Evolutionary conservation across 2,797 vertebrate genomes (phyloP).

Genomic region (Pteropus rufus): DNA sequence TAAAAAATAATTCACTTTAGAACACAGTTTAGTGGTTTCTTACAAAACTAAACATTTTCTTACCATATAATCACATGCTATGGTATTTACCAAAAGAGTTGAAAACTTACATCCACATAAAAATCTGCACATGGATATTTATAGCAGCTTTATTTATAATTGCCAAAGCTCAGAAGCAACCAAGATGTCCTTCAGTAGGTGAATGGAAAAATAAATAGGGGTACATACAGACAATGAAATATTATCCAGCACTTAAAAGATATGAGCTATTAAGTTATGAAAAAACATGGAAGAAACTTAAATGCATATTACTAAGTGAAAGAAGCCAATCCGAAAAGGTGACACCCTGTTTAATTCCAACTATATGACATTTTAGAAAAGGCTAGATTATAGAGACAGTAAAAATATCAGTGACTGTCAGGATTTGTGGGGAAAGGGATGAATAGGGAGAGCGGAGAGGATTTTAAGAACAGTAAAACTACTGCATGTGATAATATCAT

Average conservation of each 20-base stretch:
- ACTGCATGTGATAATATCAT: background rate
- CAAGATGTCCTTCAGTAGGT: background rate
- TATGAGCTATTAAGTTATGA: background rate
- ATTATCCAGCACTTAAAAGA: background rate
- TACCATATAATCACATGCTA: background rate
- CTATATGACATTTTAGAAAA: background rate
- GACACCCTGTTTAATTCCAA: background rate
- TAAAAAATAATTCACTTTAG: background rate
- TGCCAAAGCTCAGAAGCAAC: background rate
- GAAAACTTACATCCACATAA: background rate
- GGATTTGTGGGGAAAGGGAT: background rate
- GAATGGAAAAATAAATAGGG: background rate
- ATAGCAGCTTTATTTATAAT: background rate
- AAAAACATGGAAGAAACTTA: background rate
- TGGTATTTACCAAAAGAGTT: background rate
- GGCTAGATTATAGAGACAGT: background rate
- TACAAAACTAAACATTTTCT: background rate
- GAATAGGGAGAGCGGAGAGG: background rate
- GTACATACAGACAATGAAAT: background rate
- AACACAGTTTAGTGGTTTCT: background rate
- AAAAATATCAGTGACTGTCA: background rate
- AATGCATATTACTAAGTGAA: background rate
- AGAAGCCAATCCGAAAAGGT: background rate
- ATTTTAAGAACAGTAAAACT: background rate
- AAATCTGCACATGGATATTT: background rate